phyloP scores from a whole-genome alignment of 2,888 invertebrate species.

The Drosophila paracracens region DNA sequence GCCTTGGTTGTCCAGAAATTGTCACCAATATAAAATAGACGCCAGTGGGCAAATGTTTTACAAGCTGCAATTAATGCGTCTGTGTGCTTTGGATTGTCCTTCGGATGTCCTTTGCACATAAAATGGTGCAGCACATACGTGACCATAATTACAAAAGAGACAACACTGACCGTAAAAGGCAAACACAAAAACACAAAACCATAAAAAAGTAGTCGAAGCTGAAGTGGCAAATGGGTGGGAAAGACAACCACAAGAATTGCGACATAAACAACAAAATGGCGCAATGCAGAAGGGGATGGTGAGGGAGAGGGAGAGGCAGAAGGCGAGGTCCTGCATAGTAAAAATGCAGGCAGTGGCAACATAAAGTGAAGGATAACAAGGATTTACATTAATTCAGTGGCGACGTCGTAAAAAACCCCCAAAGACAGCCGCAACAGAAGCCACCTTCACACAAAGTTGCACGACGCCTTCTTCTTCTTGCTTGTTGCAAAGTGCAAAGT shows the following conservation, averaged over 20 bases:
- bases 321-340: conserved; percentile 39
- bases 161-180: conserved; percentile 59
- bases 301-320: background rate
- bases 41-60: conserved; percentile 45
- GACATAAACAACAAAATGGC: conserved; percentile 59
- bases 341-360: conserved; percentile 54
- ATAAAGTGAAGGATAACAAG: conserved; percentile 72
- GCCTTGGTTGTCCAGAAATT: conserved; percentile 13
- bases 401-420: conserved; percentile 53
- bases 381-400: conserved; percentile 70
- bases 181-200: conserved; percentile 25
- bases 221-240: conserved; percentile 38
- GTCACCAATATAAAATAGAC: conserved; percentile 29
- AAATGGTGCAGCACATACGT: conserved; percentile 72
- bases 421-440: conserved; percentile 24
- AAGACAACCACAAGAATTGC: conserved; percentile 33
- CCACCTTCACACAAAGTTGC: conserved; percentile 41
- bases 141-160: conserved; percentile 70
- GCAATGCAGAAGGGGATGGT: conserved; percentile 46
- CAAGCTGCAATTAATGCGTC: conserved; percentile 64
- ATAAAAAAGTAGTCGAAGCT: conserved; percentile 56
- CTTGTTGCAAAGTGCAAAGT: conserved; percentile 40
- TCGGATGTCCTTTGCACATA: conserved; percentile 40
- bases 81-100: conserved; percentile 36
- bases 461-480: conserved; percentile 7